These are phyloP conservation scores for Listronotus oregonensis DNA, from an alignment of 1,140 invertebrate species.

Conservation along the genomic window DNA sequence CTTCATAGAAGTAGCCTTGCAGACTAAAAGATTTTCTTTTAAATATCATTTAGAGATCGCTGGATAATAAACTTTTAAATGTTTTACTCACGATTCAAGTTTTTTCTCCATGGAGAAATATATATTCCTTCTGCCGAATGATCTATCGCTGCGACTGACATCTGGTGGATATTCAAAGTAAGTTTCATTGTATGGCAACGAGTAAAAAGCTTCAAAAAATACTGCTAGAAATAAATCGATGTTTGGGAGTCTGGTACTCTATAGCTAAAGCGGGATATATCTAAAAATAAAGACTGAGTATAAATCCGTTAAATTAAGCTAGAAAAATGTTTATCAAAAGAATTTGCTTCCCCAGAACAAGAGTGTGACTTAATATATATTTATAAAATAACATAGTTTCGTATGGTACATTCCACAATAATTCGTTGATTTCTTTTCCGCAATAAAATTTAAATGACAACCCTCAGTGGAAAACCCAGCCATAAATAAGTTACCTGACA, in stretches of 20 bases:
- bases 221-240: slow-evolving; percentile 74
- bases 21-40: too few relatives aligned
- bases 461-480: too few relatives aligned
- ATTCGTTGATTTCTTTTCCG: too few relatives aligned
- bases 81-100: slow-evolving; percentile 51
- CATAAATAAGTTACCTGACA: too few relatives aligned
- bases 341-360: neutral
- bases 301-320: neutral
- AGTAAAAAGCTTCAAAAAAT: slow-evolving; percentile 76
- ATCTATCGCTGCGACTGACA: slow-evolving; percentile 29
- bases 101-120: slow-evolving; percentile 45
- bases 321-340: neutral
- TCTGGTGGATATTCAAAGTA: slow-evolving; percentile 45
- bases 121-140: slow-evolving; percentile 44
- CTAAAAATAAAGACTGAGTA: slow-evolving; percentile 43
- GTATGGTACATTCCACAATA: too few relatives aligned
- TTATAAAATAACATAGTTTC: slow-evolving; percentile 7
- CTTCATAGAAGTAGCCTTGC: too few relatives aligned
- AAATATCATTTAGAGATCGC: too few relatives aligned
- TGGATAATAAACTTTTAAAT: too few relatives aligned
- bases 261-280: slow-evolving; percentile 69
- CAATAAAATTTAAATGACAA: too few relatives aligned
- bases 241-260: slow-evolving; percentile 65
- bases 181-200: slow-evolving; percentile 59
- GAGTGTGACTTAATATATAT: slow-evolving; percentile 5